A percentile compares a stretch with the other conserved stretches of the same genome.
Conservation (phyloP, 1,140 invertebrate species). For the Microplitis demolitor region DNA sequence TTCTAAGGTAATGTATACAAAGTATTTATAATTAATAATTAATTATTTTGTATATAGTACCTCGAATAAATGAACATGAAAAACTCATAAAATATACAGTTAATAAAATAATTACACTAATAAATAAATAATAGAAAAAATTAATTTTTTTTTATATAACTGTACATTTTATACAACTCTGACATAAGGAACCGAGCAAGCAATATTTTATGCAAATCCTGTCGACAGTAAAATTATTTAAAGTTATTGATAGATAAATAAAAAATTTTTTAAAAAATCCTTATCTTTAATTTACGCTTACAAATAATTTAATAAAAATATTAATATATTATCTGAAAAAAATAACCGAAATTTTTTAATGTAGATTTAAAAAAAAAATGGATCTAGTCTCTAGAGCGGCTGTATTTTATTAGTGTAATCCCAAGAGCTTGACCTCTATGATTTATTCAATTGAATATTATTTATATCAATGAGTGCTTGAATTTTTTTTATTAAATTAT, state of each 20-base stretch:
- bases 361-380: neutral
- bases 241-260: neutral
- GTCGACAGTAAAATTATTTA: conserved; percentile 3
- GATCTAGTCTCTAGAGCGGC: conserved; percentile 45
- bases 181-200: conserved; percentile 23
- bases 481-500: neutral
- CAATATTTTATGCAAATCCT: conserved; percentile 25
- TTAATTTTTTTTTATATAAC: neutral
- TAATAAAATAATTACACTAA: neutral
- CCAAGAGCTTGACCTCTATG: conserved; percentile 2
- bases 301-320: neutral
- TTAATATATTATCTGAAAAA: neutral
- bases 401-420: conserved; percentile 29
- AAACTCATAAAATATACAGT: neutral
- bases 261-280: neutral
- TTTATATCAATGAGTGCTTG: neutral
- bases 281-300: neutral
- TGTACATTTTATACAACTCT: conserved; percentile 12
- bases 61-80: neutral
- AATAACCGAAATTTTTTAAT: neutral
- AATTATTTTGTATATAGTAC: neutral
- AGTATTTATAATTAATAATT: neutral
- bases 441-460: neutral
- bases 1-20: neutral
- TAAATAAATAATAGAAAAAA: neutral